Percentiles rank a stretch among this genome's conserved stretches.
Evolutionary conservation across 2,888 invertebrate genomes (phyloP).

Genomic region (Muschampia plurimacula): DNA sequence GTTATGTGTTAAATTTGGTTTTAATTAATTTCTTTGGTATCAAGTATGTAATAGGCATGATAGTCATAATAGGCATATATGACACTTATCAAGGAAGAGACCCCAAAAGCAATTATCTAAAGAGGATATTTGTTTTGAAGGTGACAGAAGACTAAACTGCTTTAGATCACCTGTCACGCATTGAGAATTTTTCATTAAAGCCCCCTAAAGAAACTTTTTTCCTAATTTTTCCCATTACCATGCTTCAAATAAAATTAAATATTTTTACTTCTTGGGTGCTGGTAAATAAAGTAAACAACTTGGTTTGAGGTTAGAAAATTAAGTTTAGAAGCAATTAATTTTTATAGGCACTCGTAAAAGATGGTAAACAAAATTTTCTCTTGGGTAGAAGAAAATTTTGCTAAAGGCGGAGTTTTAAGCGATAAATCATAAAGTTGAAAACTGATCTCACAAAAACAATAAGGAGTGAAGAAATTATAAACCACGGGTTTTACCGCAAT

Average conservation of each 20-base stretch:
- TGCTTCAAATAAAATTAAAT: not conserved
- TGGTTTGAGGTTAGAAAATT: constrained; percentile 29
- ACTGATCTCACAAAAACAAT: constrained; percentile 50
- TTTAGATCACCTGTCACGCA: too few relatives aligned
- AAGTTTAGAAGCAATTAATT: constrained; percentile 41
- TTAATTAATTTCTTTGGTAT: too few relatives aligned
- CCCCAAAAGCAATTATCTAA: too few relatives aligned
- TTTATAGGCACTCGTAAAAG: constrained; percentile 30
- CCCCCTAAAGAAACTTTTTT: too few relatives aligned
- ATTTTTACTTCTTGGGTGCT: not conserved
- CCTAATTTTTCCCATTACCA: not conserved
- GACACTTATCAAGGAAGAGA: too few relatives aligned
- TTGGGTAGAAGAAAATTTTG: constrained; percentile 43
- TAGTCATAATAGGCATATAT: too few relatives aligned
- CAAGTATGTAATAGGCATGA: too few relatives aligned
- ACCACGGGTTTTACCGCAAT: constrained; percentile 1
- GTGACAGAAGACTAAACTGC: too few relatives aligned
- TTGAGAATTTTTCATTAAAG: too few relatives aligned
- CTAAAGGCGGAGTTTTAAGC: constrained; percentile 44
- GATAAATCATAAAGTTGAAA: constrained; percentile 54
- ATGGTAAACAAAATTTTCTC: constrained; percentile 34
- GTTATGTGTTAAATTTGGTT: too few relatives aligned
- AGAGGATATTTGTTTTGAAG: too few relatives aligned
- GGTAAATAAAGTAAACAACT: constrained; percentile 27
- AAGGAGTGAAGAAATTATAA: constrained; percentile 46